Conservation (phyloP, 92 coral and sea anemone species). For the Umimayanthus kanabou region DNA sequence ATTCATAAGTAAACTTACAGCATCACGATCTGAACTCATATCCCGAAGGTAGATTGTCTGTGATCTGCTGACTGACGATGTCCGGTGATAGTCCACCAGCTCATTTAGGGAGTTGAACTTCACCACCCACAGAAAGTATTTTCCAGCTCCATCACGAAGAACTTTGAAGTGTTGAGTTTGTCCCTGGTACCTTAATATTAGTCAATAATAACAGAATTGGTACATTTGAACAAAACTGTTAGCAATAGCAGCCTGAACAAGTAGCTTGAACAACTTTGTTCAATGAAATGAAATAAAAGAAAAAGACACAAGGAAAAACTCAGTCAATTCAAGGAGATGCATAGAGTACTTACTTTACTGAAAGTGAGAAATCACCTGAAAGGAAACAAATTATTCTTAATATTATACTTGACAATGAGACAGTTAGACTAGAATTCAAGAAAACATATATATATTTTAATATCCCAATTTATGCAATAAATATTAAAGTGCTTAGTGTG, state of each 20-base stretch:
- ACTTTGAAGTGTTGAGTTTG: constrained; percentile 94
- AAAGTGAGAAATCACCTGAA: constrained; percentile 91
- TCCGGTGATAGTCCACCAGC: constrained; percentile 87
- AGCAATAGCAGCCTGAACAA: too few species aligned
- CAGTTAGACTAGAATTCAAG: not conserved
- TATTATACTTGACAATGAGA: not conserved
- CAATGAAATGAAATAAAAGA: not conserved
- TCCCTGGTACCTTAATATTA: constrained; percentile 62
- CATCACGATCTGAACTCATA: constrained; percentile 2
- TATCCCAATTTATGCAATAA: too few species aligned
- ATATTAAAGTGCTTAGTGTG: too few species aligned
- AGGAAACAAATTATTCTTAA: constrained; percentile 24
- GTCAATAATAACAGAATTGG: not conserved
- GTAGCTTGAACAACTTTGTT: not conserved
- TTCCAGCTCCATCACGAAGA: constrained; percentile 95
- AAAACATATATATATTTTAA: too few species aligned
- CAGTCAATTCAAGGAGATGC: not conserved
- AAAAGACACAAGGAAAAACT: not conserved
- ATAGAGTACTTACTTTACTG: constrained; percentile 67
- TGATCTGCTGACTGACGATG: constrained; percentile 94
- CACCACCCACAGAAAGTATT: constrained; percentile 96
- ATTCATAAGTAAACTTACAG: not conserved
- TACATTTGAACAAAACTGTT: too few species aligned
- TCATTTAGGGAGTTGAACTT: constrained; percentile 91
- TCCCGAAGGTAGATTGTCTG: constrained; percentile 82